Percentiles rank a stretch among this genome's conserved stretches.
These are phyloP conservation scores for Pimephales promelas DNA, from an alignment of 2,113 vertebrate genomes.

Conservation along the genomic window DNA sequence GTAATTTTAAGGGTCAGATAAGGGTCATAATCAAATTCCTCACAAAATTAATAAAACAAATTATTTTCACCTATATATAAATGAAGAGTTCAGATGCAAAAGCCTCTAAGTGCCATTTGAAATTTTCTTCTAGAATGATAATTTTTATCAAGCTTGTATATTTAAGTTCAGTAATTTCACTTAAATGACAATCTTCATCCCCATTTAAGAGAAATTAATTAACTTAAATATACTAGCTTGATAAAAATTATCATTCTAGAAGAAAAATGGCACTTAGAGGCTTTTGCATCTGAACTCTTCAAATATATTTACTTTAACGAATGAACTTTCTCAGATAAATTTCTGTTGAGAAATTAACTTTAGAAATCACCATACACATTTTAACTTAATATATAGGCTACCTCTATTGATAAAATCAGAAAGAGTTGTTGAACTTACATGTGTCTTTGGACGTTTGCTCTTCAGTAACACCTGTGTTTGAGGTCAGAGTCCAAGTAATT, in stretches of 20 bases:
- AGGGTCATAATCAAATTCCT: neutral
- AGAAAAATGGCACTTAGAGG: too few species aligned
- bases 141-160: too few species aligned
- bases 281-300: too few species aligned
- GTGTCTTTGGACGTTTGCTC: constrained; percentile 25
- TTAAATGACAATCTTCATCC: too few species aligned
- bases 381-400: neutral
- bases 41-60: neutral
- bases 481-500: constrained; percentile 25
- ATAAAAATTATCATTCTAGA: too few species aligned
- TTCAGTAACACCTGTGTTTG: constrained; percentile 26
- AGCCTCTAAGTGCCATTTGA: too few species aligned
- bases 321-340: neutral
- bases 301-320: neutral
- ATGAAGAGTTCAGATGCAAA: too few species aligned
- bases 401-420: neutral
- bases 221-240: too few species aligned
- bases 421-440: constrained; percentile 41
- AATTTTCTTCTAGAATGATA: too few species aligned
- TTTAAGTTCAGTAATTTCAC: too few species aligned
- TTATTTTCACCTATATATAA: neutral
- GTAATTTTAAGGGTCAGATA: neutral
- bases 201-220: too few species aligned
- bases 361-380: neutral
- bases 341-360: neutral